A percentile compares a stretch with the other conserved stretches of the same genome.
Conservation (phyloP, 2,113 vertebrate species). For the Halcyon malimbica region DNA sequence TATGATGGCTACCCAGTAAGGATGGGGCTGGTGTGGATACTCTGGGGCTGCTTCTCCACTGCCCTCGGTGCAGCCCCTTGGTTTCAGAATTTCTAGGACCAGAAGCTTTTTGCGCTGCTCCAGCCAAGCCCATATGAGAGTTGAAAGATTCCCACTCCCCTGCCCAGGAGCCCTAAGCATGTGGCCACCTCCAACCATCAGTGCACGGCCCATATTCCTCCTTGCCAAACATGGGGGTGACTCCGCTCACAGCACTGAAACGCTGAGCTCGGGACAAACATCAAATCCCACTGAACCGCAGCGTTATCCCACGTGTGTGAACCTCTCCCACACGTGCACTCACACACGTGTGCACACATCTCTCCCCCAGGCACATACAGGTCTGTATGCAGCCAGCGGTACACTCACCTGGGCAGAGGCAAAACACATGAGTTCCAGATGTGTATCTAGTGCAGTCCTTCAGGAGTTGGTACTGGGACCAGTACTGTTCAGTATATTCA, state of each 20-base stretch:
- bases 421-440: rapidly evolving
- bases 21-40: not conserved
- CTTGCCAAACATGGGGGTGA: not conserved
- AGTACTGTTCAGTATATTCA: no score
- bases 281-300: not conserved
- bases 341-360: rapidly evolving
- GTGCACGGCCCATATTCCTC: not conserved
- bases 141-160: not conserved
- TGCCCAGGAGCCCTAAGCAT: not conserved
- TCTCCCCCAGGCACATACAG: not conserved
- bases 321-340: not conserved
- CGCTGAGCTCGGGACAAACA: not conserved
- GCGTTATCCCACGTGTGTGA: not conserved
- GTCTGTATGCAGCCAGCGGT: not conserved
- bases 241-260: not conserved
- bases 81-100: not conserved
- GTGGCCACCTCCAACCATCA: not conserved
- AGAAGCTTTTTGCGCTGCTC: not conserved
- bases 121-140: not conserved
- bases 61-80: not conserved
- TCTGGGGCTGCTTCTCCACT: not conserved
- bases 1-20: slow-evolving; percentile 20
- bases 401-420: not conserved
- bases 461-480: no score
- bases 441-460: no score